Evolutionary conservation across 2,113 vertebrate species (phyloP), one percentile per base, ranked within the genome.

Genomic region (Hippotragus niger): DNA sequence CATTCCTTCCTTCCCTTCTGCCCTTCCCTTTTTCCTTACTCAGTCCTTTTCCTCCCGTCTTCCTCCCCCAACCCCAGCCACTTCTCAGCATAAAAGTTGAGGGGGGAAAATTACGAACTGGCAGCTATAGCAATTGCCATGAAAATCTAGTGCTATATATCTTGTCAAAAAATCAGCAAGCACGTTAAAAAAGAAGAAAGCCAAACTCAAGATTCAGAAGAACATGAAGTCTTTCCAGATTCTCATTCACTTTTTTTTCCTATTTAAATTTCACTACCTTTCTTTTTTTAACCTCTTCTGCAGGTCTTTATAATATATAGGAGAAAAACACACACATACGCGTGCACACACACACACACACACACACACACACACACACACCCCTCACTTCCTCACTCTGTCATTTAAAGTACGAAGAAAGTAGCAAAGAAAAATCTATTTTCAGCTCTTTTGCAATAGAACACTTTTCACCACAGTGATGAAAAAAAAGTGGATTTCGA

Each of bases 331-430:
- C 13, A 88, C 9, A 50, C 27, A 53, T 36, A 64, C 78, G 78
- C n/a, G n/a, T n/a, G 58, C 14, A 5, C 1, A 21, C 16, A 33
- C 21, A 3, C 82, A 60, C 60, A 67, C 57, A 85, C 45, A 2
- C 71, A 60, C 60, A 57, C 64, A 85, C 52, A 67, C 10, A 43
- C 47, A 47, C 25, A 67, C 58, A 9, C 83, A 57, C 83, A 1
- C 76, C 0, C 31, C 84, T 95, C 52, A 81, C 91, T 91, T 64
- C 67, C 93, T 96, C 97, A 96, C 97, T 98, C 99, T 98, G 98
- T 98, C 98, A 98, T 98, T 99, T 98, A 98, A 99, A 98, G 98
- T 87, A 97, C 85, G 96, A 99, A 98, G 98, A 98, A 98, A 98
- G 98, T 97, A 97, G 98, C 97, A 94, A 98, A 98, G 97, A 94